Percentiles rank a stretch among this genome's conserved stretches.
phyloP scores from a whole-genome alignment of 2,113 vertebrate genomes.

The Phoxinus phoxinus region DNA sequence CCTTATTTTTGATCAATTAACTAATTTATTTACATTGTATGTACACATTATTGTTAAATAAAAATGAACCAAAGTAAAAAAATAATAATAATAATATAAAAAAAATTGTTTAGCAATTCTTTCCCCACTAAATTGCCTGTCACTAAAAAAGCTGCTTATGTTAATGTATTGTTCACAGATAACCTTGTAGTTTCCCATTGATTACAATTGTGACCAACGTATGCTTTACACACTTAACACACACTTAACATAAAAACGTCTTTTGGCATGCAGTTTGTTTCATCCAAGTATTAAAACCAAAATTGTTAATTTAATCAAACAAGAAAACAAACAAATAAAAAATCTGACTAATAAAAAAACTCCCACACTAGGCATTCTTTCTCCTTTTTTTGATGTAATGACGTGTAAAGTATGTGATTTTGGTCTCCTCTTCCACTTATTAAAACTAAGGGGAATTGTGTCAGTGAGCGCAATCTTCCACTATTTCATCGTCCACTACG shows the following conservation, averaged over 20 bases:
- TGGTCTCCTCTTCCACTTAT: not conserved
- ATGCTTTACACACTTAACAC: not conserved
- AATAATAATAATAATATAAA: too few relatives aligned
- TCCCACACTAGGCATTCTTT: not conserved
- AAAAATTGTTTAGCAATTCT: not conserved
- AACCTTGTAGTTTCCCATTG: not conserved
- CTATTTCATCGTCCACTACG: not conserved
- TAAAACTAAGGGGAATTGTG: not conserved
- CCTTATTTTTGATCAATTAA: not conserved
- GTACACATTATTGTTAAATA: not conserved
- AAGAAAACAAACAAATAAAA: not conserved
- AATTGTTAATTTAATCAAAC: not conserved
- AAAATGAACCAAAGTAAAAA: not conserved
- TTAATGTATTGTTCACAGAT: not conserved
- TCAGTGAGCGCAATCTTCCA: conserved; percentile 5
- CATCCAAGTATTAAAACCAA: not conserved
- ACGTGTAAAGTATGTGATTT: not conserved
- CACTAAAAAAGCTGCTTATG: not conserved
- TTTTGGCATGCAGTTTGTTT: not conserved
- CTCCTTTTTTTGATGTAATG: not conserved
- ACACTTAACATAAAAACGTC: not conserved
- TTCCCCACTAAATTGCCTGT: not conserved
- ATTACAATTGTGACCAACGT: not conserved
- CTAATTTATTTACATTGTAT: not conserved
- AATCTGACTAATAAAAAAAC: too few relatives aligned